phyloP scores from a whole-genome alignment of 2,888 invertebrate species.

The Drosophila differens region DNA sequence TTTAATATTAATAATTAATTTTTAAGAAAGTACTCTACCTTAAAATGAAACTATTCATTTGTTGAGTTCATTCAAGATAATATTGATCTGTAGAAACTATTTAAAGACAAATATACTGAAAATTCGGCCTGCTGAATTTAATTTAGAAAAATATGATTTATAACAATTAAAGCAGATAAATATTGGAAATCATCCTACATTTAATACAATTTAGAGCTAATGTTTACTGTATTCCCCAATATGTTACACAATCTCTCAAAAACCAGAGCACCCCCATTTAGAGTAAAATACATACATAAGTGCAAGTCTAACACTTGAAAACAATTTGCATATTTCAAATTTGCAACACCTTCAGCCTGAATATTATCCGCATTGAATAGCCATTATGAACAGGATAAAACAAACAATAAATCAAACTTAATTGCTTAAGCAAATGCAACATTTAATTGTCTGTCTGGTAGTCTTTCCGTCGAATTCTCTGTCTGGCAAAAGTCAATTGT shows the following conservation, averaged over 20 bases:
- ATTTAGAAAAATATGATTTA: background rate
- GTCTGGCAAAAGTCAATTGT: conserved; percentile 62
- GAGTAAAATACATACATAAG: background rate
- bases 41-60: background rate
- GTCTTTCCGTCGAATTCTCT: conserved; percentile 3
- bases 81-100: background rate
- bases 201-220: background rate
- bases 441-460: conserved; percentile 32
- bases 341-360: conserved; percentile 6
- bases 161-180: background rate
- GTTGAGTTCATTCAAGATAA: background rate
- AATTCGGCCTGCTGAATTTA: background rate
- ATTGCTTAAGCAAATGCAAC: conserved; percentile 40
- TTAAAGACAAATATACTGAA: background rate
- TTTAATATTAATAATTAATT: background rate
- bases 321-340: conserved; percentile 6
- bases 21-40: background rate
- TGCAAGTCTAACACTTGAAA: conserved; percentile 2
- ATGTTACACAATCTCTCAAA: background rate
- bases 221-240: background rate
- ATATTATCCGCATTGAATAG: conserved; percentile 11
- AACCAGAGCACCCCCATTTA: too few species aligned
- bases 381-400: conserved; percentile 34
- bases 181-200: background rate
- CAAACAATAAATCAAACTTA: conserved; percentile 43